Base-by-base conservation (phyloP, 2,888 invertebrate genomes). In the Mellilla xanthometata region DNA sequence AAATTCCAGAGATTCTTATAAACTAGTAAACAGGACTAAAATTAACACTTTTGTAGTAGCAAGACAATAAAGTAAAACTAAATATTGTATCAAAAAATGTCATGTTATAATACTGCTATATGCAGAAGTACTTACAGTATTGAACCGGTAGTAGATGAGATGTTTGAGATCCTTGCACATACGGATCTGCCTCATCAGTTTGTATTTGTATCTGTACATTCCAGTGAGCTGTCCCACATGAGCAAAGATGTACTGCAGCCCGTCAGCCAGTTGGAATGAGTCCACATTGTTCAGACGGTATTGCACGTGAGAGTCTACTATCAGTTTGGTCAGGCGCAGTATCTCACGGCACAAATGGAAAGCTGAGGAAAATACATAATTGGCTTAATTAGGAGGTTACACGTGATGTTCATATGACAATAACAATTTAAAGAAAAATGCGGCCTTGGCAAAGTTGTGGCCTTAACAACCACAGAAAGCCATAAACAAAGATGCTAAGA, bases 91-190 rank as follows among this genome's bases (percentile, higher is more conserved):
- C n/a, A n/a, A n/a, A n/a, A n/a, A n/a, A n/a, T n/a, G n/a, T n/a
- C n/a, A n/a, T n/a, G n/a, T n/a, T n/a, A n/a, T n/a, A n/a, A n/a
- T n/a, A n/a, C n/a, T n/a, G n/a, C n/a, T n/a, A n/a, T n/a, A n/a
- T n/a, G n/a, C n/a, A n/a, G n/a, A n/a, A n/a, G n/a, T 33, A 91
- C 93, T 93, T 79, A 96, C 97, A 35, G 99, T 99, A 78, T 99
- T 99, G 81, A 99, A 99, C 52, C 99, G 93, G 90, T 99, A 99
- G 87, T 99, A 99, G 65, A 99, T 97, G 58, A 99, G 91, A 92
- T 99, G 99, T 76, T 99, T 99, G 63, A 99, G 90, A 90, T 99
- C 99, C 85, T 99, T 99, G 92, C 99, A 99, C 99, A 99, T 99
- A 36, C 99, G 91, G 62, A 99, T 99, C 88, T 99, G 99, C 70